Evolutionary conservation across 2,797 vertebrate species (phyloP), one percentile per base, ranked within the genome.

Genomic region (Cynopterus sphinx): DNA sequence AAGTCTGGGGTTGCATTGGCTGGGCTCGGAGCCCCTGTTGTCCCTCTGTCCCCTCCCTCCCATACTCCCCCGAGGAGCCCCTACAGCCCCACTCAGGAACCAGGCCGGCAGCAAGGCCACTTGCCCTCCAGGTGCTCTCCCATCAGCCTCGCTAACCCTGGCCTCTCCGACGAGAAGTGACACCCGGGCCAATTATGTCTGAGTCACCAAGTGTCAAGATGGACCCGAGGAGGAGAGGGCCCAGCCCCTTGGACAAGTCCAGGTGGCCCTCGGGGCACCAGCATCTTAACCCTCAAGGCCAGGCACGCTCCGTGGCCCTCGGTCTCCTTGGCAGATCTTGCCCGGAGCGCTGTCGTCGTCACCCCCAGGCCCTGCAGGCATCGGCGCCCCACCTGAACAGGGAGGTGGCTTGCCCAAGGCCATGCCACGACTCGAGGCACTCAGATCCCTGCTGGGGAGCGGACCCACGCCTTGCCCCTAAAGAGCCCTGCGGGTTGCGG

Each of bases 201-300:
- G 53, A 15, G 53, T 28, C 26, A 39, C 17, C 28, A 24, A 55
- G 59, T 33, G 53, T 82, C 63, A 61, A 22, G 26, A 51, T 78
- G 41, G 55, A 36, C 33, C 31, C 17, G 11, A 0, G 1, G 43
- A 36, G 16, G 19, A 73, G 59, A 19, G 10, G 59, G 51, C 67
- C 24, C 22, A 4, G 17, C 11, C 26, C 41, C 53, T 16, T 12
- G n/a, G 36, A n/a, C 61, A 24, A 49, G 33, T 7, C 51, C 19
- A 49, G 31, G 36, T 0, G 3, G 36, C 13, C 31, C 33, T 41
- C 0, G 0, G 12, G 24, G 73, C 39, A 59, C 46, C 1, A 1
- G 59, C 10, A 16, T 22, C 12, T 3, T 17, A 36, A 8, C 51
- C 46, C 33, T 87, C 31, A 1, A 39, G 22, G 26, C 0, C 26